Percentiles rank a stretch among this genome's conserved stretches.
Conservation (phyloP, 2,797 vertebrate genomes). For the Chaetodon trifasciatus region DNA sequence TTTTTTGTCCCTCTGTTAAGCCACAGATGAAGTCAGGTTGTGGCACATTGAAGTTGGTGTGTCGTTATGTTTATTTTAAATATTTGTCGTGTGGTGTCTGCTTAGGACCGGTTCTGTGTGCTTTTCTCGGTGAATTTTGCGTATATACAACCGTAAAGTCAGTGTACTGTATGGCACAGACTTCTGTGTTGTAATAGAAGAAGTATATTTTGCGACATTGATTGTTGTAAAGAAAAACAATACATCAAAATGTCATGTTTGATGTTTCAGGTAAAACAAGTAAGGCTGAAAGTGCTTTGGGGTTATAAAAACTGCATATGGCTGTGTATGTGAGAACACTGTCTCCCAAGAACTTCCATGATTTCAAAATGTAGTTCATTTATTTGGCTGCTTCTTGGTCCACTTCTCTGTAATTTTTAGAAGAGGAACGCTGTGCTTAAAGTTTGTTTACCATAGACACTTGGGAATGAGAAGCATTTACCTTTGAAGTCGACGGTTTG, state of each 20-base stretch:
- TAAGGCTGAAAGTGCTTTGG: neutral
- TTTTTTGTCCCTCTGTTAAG: neutral
- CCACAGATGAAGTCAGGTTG: neutral
- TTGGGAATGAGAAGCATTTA: neutral
- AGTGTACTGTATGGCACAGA: neutral
- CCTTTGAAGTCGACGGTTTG: neutral
- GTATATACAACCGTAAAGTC: neutral
- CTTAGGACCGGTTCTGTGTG: neutral
- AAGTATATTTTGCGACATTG: neutral
- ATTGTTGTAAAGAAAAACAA: neutral
- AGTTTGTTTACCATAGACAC: neutral
- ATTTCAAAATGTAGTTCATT: conserved; percentile 14
- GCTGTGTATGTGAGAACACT: neutral
- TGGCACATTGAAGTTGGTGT: neutral
- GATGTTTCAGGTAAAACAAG: neutral
- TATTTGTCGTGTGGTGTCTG: neutral
- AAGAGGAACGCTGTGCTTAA: conserved; percentile 16
- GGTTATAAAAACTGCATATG: neutral
- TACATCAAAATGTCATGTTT: neutral
- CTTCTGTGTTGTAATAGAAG: conserved; percentile 8
- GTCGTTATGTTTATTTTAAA: neutral
- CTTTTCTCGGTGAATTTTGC: neutral
- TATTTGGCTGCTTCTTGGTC: conserved; percentile 10
- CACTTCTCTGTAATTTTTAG: conserved; percentile 6
- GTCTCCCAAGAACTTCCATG: neutral